Percentiles rank a stretch among this genome's conserved stretches.
These are phyloP conservation scores for Drosophila pseudoananassae DNA, from an alignment of 1,140 invertebrate species.

Conservation along the genomic window DNA sequence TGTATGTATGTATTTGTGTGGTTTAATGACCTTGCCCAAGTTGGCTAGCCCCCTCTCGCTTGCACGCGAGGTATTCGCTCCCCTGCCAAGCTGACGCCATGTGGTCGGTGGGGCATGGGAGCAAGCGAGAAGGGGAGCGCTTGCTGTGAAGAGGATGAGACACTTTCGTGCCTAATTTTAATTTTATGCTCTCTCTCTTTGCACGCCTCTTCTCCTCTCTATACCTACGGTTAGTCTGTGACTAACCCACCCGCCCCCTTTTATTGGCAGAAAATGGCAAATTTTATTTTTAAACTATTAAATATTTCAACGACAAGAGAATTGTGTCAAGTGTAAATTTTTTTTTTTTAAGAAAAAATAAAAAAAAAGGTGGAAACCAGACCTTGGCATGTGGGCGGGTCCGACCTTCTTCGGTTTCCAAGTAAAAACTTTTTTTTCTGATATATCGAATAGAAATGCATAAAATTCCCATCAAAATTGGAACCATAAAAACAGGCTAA, in stretches of 20 bases:
- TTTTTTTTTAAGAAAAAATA: slow-evolving; percentile 8
- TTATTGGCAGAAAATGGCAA: slow-evolving; percentile 59
- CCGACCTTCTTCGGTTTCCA: slow-evolving; percentile 1
- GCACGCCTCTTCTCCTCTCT: slow-evolving; percentile 35
- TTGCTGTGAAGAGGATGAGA: slow-evolving; percentile 14
- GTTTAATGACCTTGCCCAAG: slow-evolving; percentile 81
- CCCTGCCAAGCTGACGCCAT: slow-evolving; percentile 71
- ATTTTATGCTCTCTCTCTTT: slow-evolving; percentile 70
- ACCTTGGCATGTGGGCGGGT: slow-evolving; percentile 20
- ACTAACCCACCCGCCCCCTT: background rate
- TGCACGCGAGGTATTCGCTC: slow-evolving; percentile 49
- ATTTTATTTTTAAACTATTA: slow-evolving; percentile 76
- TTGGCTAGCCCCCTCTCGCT: slow-evolving; percentile 48
- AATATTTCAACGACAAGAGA: slow-evolving; percentile 46
- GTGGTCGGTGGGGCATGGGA: slow-evolving; percentile 42
- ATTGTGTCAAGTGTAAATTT: slow-evolving; percentile 77
- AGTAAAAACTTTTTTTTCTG: background rate
- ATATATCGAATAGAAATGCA: slow-evolving; percentile 22
- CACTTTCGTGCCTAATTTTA: slow-evolving; percentile 71
- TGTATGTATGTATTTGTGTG: slow-evolving; percentile 56
- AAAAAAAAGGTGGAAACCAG: slow-evolving; percentile 12
- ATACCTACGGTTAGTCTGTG: no score
- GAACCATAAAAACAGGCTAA: slow-evolving; percentile 28
- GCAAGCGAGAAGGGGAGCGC: slow-evolving; percentile 1
- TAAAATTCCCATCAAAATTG: slow-evolving; percentile 34